These are phyloP conservation scores for Dromas ardeola DNA, from an alignment of 2,113 vertebrate species.

Conservation along the genomic window DNA sequence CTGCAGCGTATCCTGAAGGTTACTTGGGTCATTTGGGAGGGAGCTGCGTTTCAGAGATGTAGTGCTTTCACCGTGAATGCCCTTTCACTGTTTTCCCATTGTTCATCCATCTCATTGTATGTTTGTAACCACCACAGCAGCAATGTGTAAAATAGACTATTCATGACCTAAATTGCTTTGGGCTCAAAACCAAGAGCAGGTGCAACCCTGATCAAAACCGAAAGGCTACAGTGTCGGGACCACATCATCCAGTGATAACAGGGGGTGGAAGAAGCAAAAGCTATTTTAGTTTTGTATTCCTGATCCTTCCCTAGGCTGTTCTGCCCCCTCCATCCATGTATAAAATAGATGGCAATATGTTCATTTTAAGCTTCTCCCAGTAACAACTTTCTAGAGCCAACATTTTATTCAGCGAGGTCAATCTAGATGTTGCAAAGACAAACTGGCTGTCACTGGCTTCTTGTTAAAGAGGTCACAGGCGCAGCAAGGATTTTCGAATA, in stretches of 20 bases:
- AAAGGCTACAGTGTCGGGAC: neutral
- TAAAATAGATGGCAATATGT: neutral
- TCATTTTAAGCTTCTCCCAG: neutral
- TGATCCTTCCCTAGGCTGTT: neutral
- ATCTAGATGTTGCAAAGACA: neutral
- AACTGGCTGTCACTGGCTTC: neutral
- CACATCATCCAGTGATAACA: neutral
- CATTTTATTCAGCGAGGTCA: neutral
- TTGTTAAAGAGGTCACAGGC: neutral
- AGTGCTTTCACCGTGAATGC: neutral
- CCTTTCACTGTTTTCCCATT: neutral
- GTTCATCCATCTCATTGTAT: neutral
- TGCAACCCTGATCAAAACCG: fast-evolving
- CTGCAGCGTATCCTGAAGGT: neutral
- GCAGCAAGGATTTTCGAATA: neutral
- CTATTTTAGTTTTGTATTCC: neutral
- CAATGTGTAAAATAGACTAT: neutral
- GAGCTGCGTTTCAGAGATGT: neutral
- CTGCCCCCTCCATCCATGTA: neutral
- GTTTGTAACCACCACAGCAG: neutral
- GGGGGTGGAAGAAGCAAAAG: neutral
- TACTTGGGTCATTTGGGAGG: neutral
- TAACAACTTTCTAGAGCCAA: neutral
- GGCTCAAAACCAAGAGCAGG: neutral
- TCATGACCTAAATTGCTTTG: neutral